Conservation (phyloP, 2,888 invertebrate genomes). For the Apamea epomidion region DNA sequence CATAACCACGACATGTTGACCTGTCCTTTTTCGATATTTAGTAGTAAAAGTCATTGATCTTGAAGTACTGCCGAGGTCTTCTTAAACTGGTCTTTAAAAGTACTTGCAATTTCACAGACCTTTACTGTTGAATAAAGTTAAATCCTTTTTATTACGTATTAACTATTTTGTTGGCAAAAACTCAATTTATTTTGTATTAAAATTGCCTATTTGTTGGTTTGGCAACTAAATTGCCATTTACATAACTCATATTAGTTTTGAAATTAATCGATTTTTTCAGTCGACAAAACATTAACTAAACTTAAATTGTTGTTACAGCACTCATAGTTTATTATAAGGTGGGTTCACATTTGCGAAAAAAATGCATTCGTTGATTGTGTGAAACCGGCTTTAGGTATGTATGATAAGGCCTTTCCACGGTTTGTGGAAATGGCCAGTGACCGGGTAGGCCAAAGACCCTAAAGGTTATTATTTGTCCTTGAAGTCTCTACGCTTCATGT, state of each 20-base stretch:
- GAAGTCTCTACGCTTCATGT: conserved; percentile 51
- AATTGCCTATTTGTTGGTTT: conserved; percentile 12
- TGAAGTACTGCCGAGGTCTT: conserved; percentile 1
- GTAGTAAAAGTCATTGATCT: conserved; percentile 30
- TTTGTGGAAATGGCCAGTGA: conserved; percentile 56
- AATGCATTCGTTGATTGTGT: conserved; percentile 5
- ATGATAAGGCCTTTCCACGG: conserved; percentile 48
- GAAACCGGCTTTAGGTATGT: conserved; percentile 21
- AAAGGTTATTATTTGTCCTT: conserved; percentile 68
- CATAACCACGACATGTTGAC: conserved; percentile 28
- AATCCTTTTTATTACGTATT: conserved; percentile 28
- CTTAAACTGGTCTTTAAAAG: conserved; percentile 6
- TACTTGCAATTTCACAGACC: conserved; percentile 27
- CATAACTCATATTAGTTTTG: conserved; percentile 17
- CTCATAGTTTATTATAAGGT: conserved; percentile 31
- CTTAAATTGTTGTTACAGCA: conserved; percentile 13
- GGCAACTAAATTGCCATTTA: conserved; percentile 15
- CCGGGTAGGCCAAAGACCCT: conserved; percentile 72
- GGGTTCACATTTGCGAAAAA: neutral
- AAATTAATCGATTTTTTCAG: conserved; percentile 17
- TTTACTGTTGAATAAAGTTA: conserved; percentile 22
- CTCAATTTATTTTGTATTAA: conserved; percentile 25
- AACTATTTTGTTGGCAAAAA: conserved; percentile 28
- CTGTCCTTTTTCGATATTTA: conserved; percentile 43
- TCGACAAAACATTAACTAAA: conserved; percentile 12